Evolutionary conservation across 2,113 vertebrate genomes (phyloP), one percentile per base, ranked within the genome.

Genomic region (Copsychus sechellarum): DNA sequence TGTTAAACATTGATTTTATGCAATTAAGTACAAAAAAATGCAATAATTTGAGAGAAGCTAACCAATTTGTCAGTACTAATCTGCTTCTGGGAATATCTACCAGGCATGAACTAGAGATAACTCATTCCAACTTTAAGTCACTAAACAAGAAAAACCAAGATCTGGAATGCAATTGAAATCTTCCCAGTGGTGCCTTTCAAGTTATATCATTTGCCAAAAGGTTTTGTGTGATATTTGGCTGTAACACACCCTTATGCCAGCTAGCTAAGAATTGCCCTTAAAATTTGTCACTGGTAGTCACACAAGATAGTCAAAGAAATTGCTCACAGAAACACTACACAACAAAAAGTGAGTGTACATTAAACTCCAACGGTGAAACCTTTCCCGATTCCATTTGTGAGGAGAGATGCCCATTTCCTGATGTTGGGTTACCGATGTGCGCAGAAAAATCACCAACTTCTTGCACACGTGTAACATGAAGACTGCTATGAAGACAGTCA

Each of bases 401-500:
- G 42, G 31, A 74, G 1, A 67, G 21, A 62, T 42, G 33, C 4
- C 54, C 86, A 8, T 31, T n/a, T 57, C 82, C 42, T 65, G 67
- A 72, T 34, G 24, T 22, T 72, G 14, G 33, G 34, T 61, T 69
- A 61, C 22, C 34, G 33, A 45, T 0, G 3, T 13, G 43, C 8
- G 36, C 31, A 77, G 45, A 48, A 86, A 86, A 92, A 64, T 43
- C 18, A 66, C 21, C 1, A 9, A 29, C 58, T 66, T 80, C 28
- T 48, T 65, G 22, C 0, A 2, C 5, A 34, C 0, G 0, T 28
- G 4, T 29, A 81, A 65, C 25, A 53, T 0, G 0, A 82, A 60
- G 25, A 65, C 15, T 73, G 20, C 60, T 76, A 6, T 14, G 26
- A 54, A 29, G 23, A 80, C 25, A 48, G 53, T 25, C 36, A 64